Conservation (phyloP, 2,113 vertebrate species). For the Podilymbus podiceps region DNA sequence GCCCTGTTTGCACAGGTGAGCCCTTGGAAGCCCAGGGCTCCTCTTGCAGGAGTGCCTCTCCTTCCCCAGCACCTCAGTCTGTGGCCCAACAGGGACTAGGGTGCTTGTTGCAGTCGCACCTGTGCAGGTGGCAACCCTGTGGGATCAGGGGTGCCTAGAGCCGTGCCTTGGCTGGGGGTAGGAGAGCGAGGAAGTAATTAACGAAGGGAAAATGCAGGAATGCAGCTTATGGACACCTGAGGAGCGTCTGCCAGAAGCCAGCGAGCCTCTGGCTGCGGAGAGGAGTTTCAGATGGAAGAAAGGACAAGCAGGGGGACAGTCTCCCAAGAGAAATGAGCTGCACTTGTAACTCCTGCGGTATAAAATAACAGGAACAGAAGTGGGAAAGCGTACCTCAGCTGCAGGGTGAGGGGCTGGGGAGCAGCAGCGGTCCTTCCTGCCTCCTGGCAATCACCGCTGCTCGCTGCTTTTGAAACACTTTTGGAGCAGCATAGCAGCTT, state of each 20-base stretch:
- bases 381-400: rapidly evolving
- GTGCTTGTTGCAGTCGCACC: too few relatives aligned
- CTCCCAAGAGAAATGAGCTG: neutral
- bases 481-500: rapidly evolving
- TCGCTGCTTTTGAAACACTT: neutral
- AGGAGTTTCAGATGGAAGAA: neutral
- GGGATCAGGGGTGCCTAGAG: neutral
- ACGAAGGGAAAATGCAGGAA: rapidly evolving
- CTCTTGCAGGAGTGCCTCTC: neutral
- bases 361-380: neutral
- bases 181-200: too few relatives aligned
- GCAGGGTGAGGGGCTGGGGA: rapidly evolving
- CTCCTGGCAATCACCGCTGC: neutral
- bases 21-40: too few relatives aligned
- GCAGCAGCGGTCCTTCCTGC: neutral
- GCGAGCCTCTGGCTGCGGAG: too few relatives aligned
- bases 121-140: rapidly evolving
- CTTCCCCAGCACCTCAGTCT: too few relatives aligned
- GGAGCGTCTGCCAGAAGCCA: neutral
- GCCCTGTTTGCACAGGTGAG: rapidly evolving
- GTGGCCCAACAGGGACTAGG: neutral
- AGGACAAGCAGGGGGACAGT: neutral
- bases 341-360: neutral
- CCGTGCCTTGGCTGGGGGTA: too few relatives aligned
- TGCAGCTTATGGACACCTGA: neutral